phyloP scores from a whole-genome alignment of 2,888 invertebrate species.

The Leuctra nigra region DNA sequence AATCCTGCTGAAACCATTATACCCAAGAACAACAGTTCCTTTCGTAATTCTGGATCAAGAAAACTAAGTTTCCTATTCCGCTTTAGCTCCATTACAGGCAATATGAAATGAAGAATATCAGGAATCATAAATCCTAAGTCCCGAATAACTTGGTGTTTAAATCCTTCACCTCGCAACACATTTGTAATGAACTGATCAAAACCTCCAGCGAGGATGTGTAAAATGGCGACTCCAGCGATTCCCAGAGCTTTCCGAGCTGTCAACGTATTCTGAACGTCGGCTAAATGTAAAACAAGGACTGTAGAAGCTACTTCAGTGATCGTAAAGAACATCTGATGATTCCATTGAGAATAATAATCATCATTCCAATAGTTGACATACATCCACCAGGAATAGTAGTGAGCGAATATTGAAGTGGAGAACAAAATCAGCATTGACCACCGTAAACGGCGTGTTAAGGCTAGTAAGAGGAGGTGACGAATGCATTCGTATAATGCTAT shows the following conservation, averaged over 20 bases:
- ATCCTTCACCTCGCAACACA: slow-evolving; percentile 56
- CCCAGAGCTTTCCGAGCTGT: slow-evolving; percentile 48
- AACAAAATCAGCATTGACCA: slow-evolving; percentile 56
- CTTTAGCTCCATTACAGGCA: slow-evolving; percentile 1
- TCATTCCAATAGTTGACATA: slow-evolving; percentile 66
- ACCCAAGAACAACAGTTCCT: no score
- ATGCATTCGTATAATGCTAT: slow-evolving; percentile 55
- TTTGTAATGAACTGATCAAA: slow-evolving; percentile 60
- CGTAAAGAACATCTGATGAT: slow-evolving; percentile 59
- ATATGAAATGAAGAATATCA: slow-evolving; percentile 6
- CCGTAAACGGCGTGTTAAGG: slow-evolving; percentile 47
- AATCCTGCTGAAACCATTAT: no score
- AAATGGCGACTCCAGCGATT: slow-evolving; percentile 51
- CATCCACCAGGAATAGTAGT: slow-evolving; percentile 65
- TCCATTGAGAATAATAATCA: slow-evolving; percentile 61
- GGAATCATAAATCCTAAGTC: slow-evolving; percentile 19
- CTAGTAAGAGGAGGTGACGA: slow-evolving; percentile 48
- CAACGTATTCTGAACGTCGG: slow-evolving; percentile 46
- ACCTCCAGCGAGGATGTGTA: slow-evolving; percentile 55
- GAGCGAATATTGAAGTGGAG: slow-evolving; percentile 54
- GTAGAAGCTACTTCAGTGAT: slow-evolving; percentile 57
- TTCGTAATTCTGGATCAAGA: no score
- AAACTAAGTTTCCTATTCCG: not conserved
- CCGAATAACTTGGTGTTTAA: slow-evolving; percentile 52
- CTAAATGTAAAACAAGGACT: slow-evolving; percentile 49